These are phyloP conservation scores for Hipposideros armiger DNA, from an alignment of 2,113 vertebrate genomes.

Conservation along the genomic window DNA sequence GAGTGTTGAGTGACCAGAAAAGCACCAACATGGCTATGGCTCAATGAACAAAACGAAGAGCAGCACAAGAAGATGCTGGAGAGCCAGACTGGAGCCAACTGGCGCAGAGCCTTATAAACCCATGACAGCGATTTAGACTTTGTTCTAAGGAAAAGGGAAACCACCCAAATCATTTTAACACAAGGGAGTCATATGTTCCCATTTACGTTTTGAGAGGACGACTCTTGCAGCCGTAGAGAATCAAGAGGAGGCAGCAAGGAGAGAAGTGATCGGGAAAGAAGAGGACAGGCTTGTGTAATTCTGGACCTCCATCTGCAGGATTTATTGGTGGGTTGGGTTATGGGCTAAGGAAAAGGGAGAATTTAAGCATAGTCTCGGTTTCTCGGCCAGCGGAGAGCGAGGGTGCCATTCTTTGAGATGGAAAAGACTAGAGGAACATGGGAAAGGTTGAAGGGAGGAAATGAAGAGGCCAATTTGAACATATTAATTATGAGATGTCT, in stretches of 20 bases:
- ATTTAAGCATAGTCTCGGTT: not conserved
- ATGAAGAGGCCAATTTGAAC: not conserved
- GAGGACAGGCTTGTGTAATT: too few relatives aligned
- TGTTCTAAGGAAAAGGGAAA: not conserved
- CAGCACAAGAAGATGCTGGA: accelerated
- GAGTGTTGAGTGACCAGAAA: not conserved
- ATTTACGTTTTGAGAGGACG: not conserved
- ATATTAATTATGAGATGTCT: not conserved
- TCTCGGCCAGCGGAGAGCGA: not conserved
- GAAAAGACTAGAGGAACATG: not conserved
- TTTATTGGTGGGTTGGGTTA: too few relatives aligned
- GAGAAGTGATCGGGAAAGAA: not conserved
- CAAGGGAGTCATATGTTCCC: not conserved
- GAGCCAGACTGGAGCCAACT: accelerated
- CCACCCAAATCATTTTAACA: not conserved
- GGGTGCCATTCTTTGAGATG: not conserved
- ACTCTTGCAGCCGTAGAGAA: not conserved
- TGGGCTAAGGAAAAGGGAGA: not conserved
- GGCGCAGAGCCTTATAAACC: not conserved
- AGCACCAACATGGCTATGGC: not conserved
- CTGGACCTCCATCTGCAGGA: not conserved
- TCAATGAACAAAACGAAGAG: not conserved
- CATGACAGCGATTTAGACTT: not conserved
- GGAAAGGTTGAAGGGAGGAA: not conserved
- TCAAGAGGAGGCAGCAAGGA: too few relatives aligned